A percentile compares a stretch with the other conserved stretches of the same genome.
Conservation (phyloP, 1,140 invertebrate species). For the Sitobion miscanthi region DNA sequence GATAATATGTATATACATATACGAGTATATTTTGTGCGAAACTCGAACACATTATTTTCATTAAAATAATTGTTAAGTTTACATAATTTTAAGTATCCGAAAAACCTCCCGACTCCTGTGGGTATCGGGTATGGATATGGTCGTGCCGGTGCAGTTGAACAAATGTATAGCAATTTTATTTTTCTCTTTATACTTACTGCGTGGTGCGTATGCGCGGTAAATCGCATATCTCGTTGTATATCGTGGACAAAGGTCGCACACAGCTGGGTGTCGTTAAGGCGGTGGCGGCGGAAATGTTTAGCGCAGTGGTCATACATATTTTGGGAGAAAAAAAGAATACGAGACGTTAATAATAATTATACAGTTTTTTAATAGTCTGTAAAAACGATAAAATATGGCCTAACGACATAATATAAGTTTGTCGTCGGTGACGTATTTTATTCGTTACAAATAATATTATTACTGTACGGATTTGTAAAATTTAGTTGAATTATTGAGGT, state of each 20-base stretch:
- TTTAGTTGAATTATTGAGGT: neutral
- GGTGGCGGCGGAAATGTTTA: neutral
- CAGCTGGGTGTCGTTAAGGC: neutral
- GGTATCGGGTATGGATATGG: neutral
- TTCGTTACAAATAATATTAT: neutral
- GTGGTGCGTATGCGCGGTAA: neutral
- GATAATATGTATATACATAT: neutral
- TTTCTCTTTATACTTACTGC: neutral
- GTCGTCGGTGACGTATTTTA: neutral
- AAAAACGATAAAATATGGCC: neutral
- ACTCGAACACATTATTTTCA: conserved; percentile 17
- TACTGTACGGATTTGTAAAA: neutral
- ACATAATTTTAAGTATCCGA: neutral
- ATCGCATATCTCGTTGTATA: neutral
- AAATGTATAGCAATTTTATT: neutral
- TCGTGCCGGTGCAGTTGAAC: too few relatives aligned
- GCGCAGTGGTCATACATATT: neutral
- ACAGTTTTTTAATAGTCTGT: neutral
- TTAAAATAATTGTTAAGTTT: conserved; percentile 3
- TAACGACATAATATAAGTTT: neutral
- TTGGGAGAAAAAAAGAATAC: neutral
- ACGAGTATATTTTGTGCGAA: neutral
- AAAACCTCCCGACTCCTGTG: neutral
- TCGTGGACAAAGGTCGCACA: neutral
- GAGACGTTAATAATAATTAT: neutral